A percentile compares a stretch with the other conserved stretches of the same genome.
Evolutionary conservation across 2,888 invertebrate species (phyloP).

Genomic region (Agonopterix alstromeriana): DNA sequence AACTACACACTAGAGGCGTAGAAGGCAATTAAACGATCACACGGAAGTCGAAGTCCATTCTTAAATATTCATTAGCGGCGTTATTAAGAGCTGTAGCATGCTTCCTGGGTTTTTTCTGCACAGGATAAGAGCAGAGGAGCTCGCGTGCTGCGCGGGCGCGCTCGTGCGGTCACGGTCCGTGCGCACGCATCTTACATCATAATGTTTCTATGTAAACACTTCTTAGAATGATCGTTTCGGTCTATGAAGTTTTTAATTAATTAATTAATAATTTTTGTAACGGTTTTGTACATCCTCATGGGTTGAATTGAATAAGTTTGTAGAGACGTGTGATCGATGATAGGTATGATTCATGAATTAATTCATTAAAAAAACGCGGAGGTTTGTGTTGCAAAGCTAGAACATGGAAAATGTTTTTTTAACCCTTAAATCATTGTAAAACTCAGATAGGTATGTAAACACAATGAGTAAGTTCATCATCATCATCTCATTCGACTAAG

Average conservation of each 20-base stretch:
- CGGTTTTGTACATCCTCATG: conserved; percentile 21
- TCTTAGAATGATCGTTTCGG: conserved; percentile 12
- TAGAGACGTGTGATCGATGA: too few relatives aligned
- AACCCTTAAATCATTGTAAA: too few relatives aligned
- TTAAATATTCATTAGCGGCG: conserved; percentile 57
- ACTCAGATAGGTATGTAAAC: too few relatives aligned
- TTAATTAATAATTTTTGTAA: conserved; percentile 33
- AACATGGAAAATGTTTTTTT: too few relatives aligned
- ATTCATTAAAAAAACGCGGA: too few relatives aligned
- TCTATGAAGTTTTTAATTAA: conserved; percentile 30
- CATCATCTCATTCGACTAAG: too few relatives aligned
- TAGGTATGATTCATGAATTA: too few relatives aligned
- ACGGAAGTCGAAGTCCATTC: conserved; percentile 64
- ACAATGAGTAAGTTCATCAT: too few relatives aligned
- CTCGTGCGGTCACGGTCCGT: conserved; percentile 41
- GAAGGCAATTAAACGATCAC: conserved; percentile 47
- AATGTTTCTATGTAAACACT: conserved; percentile 18
- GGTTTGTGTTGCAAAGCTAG: too few relatives aligned
- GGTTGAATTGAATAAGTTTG: too few relatives aligned
- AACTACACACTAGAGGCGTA: conserved; percentile 9
- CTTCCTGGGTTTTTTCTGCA: conserved; percentile 63
- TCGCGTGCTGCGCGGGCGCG: conserved; percentile 48
- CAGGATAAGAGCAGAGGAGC: conserved; percentile 21
- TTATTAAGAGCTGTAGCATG: conserved; percentile 32
- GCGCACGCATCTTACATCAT: conserved; percentile 43